phyloP scores from a whole-genome alignment of 2,113 vertebrate species.

The Gasterosteus aculeatus region DNA sequence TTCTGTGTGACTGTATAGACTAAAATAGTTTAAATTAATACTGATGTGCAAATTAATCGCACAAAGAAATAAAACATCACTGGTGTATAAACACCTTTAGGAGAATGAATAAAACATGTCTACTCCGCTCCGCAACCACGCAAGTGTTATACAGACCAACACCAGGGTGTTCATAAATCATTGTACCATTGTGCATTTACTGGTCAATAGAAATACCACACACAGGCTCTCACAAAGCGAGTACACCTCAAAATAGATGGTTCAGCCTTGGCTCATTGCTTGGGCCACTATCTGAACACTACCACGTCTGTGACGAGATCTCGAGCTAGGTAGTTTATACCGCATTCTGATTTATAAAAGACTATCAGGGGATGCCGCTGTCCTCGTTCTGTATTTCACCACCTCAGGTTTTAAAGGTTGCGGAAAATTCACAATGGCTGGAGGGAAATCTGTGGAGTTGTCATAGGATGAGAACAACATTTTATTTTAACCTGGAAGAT shows the following conservation, averaged over 20 bases:
- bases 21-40: neutral
- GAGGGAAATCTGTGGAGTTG: neutral
- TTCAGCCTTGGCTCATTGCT: constrained; percentile 62
- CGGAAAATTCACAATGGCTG: constrained; percentile 42
- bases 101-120: neutral
- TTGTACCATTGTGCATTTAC: constrained; percentile 44
- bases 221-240: constrained; percentile 44
- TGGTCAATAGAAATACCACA: constrained; percentile 59
- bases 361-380: constrained; percentile 42
- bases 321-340: constrained; percentile 68
- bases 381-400: constrained; percentile 62
- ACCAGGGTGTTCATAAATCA: constrained; percentile 57
- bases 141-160: neutral
- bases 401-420: constrained; percentile 55
- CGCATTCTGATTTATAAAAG: constrained; percentile 74
- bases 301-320: constrained; percentile 74
- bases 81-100: neutral
- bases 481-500: constrained; percentile 63
- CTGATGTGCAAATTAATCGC: neutral
- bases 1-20: neutral
- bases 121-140: neutral
- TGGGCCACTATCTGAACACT: constrained; percentile 66
- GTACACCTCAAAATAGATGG: constrained; percentile 53
- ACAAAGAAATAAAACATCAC: neutral
- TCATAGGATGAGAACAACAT: constrained; percentile 3